Conservation (phyloP, 92 coral and sea anemone species). For the Palythoa heliodiscus region DNA sequence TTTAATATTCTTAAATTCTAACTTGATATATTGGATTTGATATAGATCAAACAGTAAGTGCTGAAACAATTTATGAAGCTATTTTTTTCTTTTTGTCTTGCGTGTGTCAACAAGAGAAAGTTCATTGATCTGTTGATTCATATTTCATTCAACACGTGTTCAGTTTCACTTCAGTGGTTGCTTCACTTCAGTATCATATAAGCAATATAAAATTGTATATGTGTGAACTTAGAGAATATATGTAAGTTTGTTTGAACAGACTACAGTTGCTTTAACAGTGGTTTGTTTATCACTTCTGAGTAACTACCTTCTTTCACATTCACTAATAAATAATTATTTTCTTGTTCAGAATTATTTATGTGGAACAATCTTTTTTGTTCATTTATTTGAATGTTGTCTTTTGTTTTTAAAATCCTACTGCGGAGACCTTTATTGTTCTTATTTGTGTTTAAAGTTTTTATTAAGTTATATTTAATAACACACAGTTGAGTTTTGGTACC, state of each 20-base stretch:
- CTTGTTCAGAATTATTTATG: slow-evolving; percentile 20
- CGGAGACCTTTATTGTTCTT: slow-evolving; percentile 11
- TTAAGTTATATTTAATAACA: not conserved
- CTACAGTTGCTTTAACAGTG: not conserved
- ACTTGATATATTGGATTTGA: not conserved
- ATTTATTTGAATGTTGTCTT: not conserved
- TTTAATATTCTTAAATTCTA: not conserved
- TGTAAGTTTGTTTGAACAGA: not conserved
- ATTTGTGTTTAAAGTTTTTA: slow-evolving; percentile 3
- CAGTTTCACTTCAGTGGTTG: slow-evolving; percentile 31
- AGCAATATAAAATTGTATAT: not conserved
- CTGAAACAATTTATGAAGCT: slow-evolving; percentile 17
- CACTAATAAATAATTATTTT: not conserved
- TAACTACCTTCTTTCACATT: not conserved
- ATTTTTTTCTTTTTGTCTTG: not conserved
- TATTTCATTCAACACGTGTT: slow-evolving; percentile 30
- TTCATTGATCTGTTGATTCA: slow-evolving; percentile 6
- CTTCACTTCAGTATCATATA: not conserved
- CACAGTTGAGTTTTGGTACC: not conserved
- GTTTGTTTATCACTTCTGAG: slow-evolving; percentile 24
- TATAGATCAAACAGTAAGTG: not conserved
- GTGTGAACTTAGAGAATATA: not conserved
- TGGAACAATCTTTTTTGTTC: not conserved
- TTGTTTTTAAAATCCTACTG: slow-evolving; percentile 26
- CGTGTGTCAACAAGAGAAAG: slow-evolving; percentile 8